phyloP scores from a whole-genome alignment of 1,140 invertebrate species.

The Apis mellifera region DNA sequence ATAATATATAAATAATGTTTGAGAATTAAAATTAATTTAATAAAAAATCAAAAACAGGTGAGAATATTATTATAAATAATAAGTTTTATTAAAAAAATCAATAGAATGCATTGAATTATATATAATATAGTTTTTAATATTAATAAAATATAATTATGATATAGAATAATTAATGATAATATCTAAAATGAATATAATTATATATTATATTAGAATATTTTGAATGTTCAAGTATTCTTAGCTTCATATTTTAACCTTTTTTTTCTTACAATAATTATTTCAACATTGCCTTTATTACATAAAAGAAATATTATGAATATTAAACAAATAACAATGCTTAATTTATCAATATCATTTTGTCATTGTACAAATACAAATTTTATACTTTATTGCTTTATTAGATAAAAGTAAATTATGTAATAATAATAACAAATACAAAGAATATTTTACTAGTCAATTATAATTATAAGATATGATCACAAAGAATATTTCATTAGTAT shows the following conservation, averaged over 20 bases:
- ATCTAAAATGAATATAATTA: not conserved
- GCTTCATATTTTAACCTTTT: not conserved
- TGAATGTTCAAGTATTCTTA: not conserved
- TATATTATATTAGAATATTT: not conserved
- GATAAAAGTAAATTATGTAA: not conserved
- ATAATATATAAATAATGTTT: slow-evolving; percentile 38
- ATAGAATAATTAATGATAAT: not conserved
- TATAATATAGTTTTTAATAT: not conserved
- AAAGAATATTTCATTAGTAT: not conserved
- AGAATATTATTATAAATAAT: not conserved
- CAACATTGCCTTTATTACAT: not conserved
- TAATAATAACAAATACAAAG: not conserved
- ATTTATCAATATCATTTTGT: not conserved
- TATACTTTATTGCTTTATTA: not conserved
- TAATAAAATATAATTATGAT: not conserved
- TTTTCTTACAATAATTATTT: not conserved
- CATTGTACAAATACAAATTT: not conserved
- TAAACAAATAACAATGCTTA: not conserved
- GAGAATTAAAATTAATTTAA: slow-evolving; percentile 29
- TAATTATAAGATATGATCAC: slow-evolving; percentile 1
- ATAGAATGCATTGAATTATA: not conserved
- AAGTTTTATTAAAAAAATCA: slow-evolving; percentile 12
- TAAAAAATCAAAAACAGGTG: slow-evolving; percentile 10
- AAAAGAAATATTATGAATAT: not conserved
- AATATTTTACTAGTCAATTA: not conserved